phyloP scores from a whole-genome alignment of 1,140 invertebrate genomes.

The Phymastichus coffea region DNA sequence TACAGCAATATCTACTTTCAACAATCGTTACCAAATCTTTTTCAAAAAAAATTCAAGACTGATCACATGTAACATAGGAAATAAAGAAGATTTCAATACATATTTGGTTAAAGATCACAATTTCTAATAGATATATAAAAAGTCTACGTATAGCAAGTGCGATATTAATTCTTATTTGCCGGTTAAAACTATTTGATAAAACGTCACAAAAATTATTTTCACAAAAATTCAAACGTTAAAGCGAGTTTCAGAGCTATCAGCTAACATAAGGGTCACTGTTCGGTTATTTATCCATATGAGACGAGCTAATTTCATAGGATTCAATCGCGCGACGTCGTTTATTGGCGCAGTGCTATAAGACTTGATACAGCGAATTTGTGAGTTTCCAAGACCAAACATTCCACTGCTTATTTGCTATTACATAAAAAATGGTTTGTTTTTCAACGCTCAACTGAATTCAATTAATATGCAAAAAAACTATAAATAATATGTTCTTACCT shows the following conservation, averaged over 20 bases:
- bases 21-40: not conserved
- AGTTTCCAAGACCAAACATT: slow-evolving; percentile 89
- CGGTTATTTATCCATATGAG: slow-evolving; percentile 91
- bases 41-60: not conserved
- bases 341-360: slow-evolving; percentile 91
- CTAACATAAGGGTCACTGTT: slow-evolving; percentile 88
- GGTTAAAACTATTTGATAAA: slow-evolving; percentile 8
- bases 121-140: slow-evolving; percentile 25
- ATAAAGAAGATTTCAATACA: slow-evolving; percentile 6
- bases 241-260: slow-evolving; percentile 87
- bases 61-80: slow-evolving; percentile 2
- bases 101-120: slow-evolving; percentile 26
- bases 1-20: slow-evolving; percentile 18
- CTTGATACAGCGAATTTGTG: slow-evolving; percentile 89
- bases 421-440: slow-evolving; percentile 31
- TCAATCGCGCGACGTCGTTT: slow-evolving; percentile 81
- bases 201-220: not conserved
- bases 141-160: slow-evolving; percentile 16
- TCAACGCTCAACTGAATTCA: too few species aligned
- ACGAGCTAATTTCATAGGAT: slow-evolving; percentile 83
- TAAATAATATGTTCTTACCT: slow-evolving; percentile 67
- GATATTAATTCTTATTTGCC: slow-evolving; percentile 16
- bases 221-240: slow-evolving; percentile 74
- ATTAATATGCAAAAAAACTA: too few species aligned
- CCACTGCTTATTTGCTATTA: slow-evolving; percentile 67